These are phyloP conservation scores for Melozone crissalis DNA, from an alignment of 2,113 vertebrate genomes.

Conservation along the genomic window DNA sequence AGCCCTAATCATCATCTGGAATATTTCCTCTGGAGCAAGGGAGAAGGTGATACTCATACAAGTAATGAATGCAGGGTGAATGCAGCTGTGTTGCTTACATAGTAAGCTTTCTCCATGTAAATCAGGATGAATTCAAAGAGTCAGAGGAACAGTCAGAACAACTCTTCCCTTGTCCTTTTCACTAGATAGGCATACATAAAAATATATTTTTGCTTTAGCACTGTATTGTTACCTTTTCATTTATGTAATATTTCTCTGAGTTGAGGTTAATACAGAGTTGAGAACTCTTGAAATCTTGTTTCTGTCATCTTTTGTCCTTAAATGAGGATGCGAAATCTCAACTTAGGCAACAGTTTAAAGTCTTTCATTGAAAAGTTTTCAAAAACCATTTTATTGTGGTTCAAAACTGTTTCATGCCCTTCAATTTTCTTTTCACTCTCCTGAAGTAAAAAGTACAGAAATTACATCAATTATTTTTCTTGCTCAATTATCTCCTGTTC, in stretches of 20 bases:
- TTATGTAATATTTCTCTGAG: background rate
- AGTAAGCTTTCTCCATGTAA: background rate
- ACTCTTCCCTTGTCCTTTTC: background rate
- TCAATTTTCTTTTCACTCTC: conserved; percentile 36
- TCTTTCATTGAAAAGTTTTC: background rate
- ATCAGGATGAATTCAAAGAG: background rate
- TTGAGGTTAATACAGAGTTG: background rate
- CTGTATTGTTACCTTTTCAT: background rate
- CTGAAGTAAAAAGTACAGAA: conserved; percentile 31
- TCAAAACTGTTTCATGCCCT: conserved; percentile 11
- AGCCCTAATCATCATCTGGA: background rate
- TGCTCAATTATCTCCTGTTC: conserved; percentile 44
- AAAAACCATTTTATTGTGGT: background rate
- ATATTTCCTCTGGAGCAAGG: background rate
- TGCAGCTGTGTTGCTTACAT: background rate
- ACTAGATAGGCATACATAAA: background rate
- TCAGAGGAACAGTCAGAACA: background rate
- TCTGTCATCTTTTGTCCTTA: background rate
- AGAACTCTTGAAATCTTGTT: background rate
- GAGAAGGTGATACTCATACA: background rate
- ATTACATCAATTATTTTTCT: conserved; percentile 47
- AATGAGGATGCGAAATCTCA: background rate
- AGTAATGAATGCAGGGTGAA: background rate
- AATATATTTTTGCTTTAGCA: background rate
- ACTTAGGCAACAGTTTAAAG: background rate